phyloP scores from a whole-genome alignment of 1,140 invertebrate species.

The Kradibia gibbosae region DNA sequence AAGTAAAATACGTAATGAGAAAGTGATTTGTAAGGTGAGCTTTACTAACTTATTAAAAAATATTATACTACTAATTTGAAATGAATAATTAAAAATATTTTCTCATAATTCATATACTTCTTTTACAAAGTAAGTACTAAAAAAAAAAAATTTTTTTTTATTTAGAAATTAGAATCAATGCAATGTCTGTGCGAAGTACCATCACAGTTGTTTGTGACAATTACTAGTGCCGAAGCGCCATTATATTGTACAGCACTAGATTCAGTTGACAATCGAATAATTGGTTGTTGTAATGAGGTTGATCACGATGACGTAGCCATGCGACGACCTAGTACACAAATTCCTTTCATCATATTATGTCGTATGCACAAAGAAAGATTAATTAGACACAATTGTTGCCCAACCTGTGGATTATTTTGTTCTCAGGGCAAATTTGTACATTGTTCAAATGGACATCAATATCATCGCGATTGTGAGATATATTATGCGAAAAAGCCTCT shows the following conservation, averaged over 20 bases:
- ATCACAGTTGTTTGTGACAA: slow-evolving; percentile 71
- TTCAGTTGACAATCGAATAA: slow-evolving; percentile 82
- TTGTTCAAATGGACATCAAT: slow-evolving; percentile 80
- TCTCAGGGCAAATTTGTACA: slow-evolving; percentile 87
- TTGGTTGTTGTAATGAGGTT: slow-evolving; percentile 87
- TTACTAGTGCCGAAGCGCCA: slow-evolving; percentile 67
- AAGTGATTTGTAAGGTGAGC: slow-evolving; percentile 29
- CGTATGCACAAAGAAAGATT: slow-evolving; percentile 85
- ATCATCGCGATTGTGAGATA: slow-evolving; percentile 82
- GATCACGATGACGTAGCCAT: slow-evolving; percentile 75
- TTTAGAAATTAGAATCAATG: slow-evolving; percentile 49
- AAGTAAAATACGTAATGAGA: slow-evolving; percentile 57
- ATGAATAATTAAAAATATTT: background rate
- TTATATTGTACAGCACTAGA: slow-evolving; percentile 83
- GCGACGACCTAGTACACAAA: slow-evolving; percentile 82
- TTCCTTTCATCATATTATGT: slow-evolving; percentile 90
- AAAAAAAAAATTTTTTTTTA: slow-evolving; percentile 14
- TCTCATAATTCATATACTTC: background rate
- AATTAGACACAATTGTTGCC: slow-evolving; percentile 88
- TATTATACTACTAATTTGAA: slow-evolving; percentile 6
- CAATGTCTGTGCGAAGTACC: slow-evolving; percentile 71
- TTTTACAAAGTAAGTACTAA: background rate
- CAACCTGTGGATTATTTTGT: slow-evolving; percentile 92
- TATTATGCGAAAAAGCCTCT: slow-evolving; percentile 72
- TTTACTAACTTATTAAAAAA: slow-evolving; percentile 10